These are phyloP conservation scores for Coenonympha arcania DNA, from an alignment of 2,888 invertebrate species.

Conservation along the genomic window DNA sequence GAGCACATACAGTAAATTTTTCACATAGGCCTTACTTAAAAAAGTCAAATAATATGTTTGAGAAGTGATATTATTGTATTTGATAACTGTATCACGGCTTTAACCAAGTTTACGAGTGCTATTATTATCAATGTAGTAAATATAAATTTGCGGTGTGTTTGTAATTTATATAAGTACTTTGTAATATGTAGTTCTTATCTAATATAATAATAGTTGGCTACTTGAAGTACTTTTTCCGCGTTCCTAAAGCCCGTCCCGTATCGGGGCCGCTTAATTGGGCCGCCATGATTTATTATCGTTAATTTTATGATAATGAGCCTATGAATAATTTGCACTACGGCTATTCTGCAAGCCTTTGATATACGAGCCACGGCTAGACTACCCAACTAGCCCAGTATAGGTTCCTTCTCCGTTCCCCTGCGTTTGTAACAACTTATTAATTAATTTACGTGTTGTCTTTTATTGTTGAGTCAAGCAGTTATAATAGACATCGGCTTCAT, in stretches of 20 bases:
- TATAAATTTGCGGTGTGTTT: too few species aligned
- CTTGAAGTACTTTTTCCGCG: slow-evolving; percentile 47
- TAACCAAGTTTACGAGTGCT: too few species aligned
- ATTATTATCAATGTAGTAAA: too few species aligned
- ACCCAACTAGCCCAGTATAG: background rate
- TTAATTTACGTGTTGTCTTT: too few species aligned
- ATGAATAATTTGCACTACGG: slow-evolving; percentile 55
- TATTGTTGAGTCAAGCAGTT: too few species aligned
- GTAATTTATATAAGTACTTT: background rate
- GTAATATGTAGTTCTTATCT: background rate
- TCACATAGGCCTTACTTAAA: too few species aligned
- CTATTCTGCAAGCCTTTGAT: slow-evolving; percentile 30
- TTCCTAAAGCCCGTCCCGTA: slow-evolving; percentile 46
- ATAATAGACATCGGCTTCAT: too few species aligned
- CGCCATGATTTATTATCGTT: slow-evolving; percentile 67
- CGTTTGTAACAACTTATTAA: too few species aligned
- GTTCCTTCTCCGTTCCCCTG: background rate
- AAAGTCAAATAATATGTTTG: too few species aligned
- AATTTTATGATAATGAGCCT: slow-evolving; percentile 70
- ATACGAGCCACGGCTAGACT: slow-evolving; percentile 19
- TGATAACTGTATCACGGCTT: too few species aligned
- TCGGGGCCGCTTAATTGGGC: slow-evolving; percentile 52
- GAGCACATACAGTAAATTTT: too few species aligned
- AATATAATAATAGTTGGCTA: slow-evolving; percentile 26
- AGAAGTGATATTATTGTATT: too few species aligned